Base-by-base conservation (phyloP, 2,113 vertebrate genomes). In the Baryphthengus martii region DNA sequence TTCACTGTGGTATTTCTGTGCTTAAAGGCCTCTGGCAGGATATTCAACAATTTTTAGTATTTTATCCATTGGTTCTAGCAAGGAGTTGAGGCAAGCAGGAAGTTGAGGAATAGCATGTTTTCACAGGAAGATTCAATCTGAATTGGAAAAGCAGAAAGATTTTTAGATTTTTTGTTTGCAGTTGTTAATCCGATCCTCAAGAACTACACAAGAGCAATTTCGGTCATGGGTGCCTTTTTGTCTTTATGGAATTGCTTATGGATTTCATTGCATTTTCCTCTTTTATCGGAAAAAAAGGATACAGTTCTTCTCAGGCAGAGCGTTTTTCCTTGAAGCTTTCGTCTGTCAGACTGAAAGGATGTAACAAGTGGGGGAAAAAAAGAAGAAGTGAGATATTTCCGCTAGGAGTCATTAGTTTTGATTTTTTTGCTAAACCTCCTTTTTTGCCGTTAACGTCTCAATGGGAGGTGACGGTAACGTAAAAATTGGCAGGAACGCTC, bases 381-480 rank as follows among this genome's bases (percentile, higher is more conserved):
- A 86, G 53, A 83, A 61, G 24, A 37, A 35, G 10, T 35, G 39
- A 85, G 72, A 29, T 68, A n/a, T 85, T 92, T 84, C 39, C 92
- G 33, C 23, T 42, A 67, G 53, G 11, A 74, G 73, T 35, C 72
- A 67, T 42, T 86, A 87, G 53, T 59, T 74, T 52, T 45, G 44
- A 50, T 76, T 81, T 91, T 61, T 85, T 73, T 49, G 25, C 80
- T 80, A n/a, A 66, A 58, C 21, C 40, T 87, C 40, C 28, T 40
- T 90, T 88, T 90, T 68, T 61, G 15, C 71, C 49, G 35, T 88
- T 80, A 71, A 29, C 29, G n/a, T 80, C 68, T 80, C 59, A 55
- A 2, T 71, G 55, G n/a, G 77, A 88, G 65, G 53, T 47, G 79
- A 42, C 23, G 52, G 65, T 44, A 82, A 61, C 13, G 56, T 56